Percentiles rank a stretch among this genome's conserved stretches.
These are phyloP conservation scores for Catagonus wagneri DNA, from an alignment of 2,113 vertebrate species.

Conservation along the genomic window DNA sequence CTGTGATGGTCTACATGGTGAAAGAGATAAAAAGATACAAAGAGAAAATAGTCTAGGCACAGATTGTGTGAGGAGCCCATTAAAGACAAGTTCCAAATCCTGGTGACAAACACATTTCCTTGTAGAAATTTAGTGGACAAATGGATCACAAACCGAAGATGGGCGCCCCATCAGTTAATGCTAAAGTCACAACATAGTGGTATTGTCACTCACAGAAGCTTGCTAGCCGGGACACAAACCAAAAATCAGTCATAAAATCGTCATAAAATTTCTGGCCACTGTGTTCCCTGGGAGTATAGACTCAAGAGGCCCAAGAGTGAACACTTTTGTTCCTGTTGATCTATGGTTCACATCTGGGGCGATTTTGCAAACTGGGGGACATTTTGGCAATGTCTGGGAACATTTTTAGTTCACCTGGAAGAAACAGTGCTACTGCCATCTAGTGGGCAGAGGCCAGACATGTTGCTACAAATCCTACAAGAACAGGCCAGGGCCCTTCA, in stretches of 20 bases:
- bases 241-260: background rate
- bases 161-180: background rate
- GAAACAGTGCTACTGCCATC: background rate
- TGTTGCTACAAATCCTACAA: background rate
- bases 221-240: background rate
- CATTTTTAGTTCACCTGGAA: background rate
- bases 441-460: background rate
- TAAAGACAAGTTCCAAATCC: background rate
- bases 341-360: background rate
- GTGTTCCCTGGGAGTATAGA: background rate
- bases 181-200: background rate
- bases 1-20: rapidly evolving
- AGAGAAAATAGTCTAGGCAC: background rate
- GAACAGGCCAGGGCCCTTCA: background rate
- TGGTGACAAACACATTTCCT: background rate
- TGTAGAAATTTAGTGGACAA: background rate
- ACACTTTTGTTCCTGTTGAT: background rate
- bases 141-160: background rate
- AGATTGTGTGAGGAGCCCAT: too few relatives aligned
- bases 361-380: background rate
- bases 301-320: background rate
- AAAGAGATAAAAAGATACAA: background rate
- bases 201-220: background rate
- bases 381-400: background rate
- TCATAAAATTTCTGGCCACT: background rate